Percentiles rank a stretch among this genome's conserved stretches.
Evolutionary conservation across 2,888 invertebrate genomes (phyloP).

Genomic region (Argyresthia albistria): DNA sequence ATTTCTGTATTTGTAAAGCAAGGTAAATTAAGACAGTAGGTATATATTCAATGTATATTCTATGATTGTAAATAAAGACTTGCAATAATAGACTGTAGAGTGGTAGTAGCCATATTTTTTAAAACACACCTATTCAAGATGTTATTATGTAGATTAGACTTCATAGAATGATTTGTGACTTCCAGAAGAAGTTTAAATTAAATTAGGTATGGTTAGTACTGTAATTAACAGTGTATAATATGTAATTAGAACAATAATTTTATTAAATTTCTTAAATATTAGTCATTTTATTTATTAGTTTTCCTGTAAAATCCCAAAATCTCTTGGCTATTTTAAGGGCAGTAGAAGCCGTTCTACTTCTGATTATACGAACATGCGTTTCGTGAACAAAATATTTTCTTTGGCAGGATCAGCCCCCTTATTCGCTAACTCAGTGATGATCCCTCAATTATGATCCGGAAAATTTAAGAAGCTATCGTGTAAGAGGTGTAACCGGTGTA

Average conservation of each 20-base stretch:
- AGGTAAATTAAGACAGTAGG: conserved; percentile 40
- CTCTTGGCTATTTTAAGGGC: no score
- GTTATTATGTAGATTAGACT: conserved; percentile 55
- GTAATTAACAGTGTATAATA: conserved; percentile 62
- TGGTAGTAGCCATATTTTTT: conserved; percentile 35
- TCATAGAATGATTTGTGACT: conserved; percentile 32
- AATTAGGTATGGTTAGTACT: conserved; percentile 33
- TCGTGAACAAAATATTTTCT: no score
- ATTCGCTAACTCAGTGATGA: no score
- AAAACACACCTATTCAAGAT: conserved; percentile 26
- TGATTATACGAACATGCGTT: no score
- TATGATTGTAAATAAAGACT: conserved; percentile 55
- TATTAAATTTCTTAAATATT: conserved; percentile 67
- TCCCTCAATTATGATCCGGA: no score
- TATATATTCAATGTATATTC: conserved; percentile 49
- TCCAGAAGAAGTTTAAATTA: conserved; percentile 42
- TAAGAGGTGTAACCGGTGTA: no score
- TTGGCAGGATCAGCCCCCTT: no score
- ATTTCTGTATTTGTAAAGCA: conserved; percentile 50
- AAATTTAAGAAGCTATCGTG: no score
- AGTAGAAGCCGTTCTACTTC: no score
- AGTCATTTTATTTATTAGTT: conserved; percentile 3
- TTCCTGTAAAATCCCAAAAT: no score
- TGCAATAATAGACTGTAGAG: conserved; percentile 63
- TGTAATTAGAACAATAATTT: conserved; percentile 68